These are phyloP conservation scores for Menura novaehollandiae DNA, from an alignment of 2,113 vertebrate species.

Conservation along the genomic window DNA sequence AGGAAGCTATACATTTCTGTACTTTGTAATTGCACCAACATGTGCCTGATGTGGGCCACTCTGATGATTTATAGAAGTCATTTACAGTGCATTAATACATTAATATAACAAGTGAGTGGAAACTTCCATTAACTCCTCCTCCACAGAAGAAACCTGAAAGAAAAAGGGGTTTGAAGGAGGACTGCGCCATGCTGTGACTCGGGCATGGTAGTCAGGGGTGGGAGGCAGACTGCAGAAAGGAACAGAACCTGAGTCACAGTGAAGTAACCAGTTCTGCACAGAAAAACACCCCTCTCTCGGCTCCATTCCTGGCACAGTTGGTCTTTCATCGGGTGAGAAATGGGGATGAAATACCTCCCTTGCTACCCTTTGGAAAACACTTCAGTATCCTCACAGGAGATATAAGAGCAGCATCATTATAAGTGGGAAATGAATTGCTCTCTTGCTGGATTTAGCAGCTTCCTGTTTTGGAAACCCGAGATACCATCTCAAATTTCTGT, in stretches of 20 bases:
- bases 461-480: constrained; percentile 54
- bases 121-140: not conserved
- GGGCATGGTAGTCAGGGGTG: not conserved
- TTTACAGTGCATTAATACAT: not conserved
- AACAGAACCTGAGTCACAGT: not conserved
- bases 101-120: not conserved
- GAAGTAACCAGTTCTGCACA: not conserved
- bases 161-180: not conserved
- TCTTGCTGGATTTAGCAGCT: constrained; percentile 44
- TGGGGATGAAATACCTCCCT: not conserved
- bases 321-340: not conserved
- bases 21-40: not conserved
- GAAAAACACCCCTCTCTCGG: not conserved
- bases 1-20: not conserved
- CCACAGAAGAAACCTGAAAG: not conserved
- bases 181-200: rapidly evolving
- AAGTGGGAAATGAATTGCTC: constrained; percentile 26
- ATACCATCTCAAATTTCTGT: constrained; percentile 38
- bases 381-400: not conserved
- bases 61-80: not conserved
- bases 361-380: not conserved
- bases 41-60: not conserved
- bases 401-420: not conserved
- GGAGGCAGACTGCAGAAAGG: not conserved
- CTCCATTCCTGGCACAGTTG: not conserved